These are phyloP conservation scores for Eurypyga helias DNA, from an alignment of 2,113 vertebrate genomes.

Conservation along the genomic window DNA sequence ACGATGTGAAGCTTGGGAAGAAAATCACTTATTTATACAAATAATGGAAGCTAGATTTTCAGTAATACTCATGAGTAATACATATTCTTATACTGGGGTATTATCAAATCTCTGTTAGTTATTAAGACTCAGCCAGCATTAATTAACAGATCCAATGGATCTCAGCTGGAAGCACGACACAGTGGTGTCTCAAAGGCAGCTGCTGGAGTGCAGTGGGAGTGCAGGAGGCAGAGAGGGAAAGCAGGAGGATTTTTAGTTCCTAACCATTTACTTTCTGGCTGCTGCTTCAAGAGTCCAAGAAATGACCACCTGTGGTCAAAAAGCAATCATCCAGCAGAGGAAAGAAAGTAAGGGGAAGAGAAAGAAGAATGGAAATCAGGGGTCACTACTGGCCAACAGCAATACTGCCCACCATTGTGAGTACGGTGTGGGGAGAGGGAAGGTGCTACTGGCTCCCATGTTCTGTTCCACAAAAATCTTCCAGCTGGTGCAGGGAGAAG, in stretches of 20 bases:
- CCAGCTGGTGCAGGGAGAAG: background rate
- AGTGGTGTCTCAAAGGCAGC: background rate
- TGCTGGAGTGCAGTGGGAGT: background rate
- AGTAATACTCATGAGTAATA: background rate
- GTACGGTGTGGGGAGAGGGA: background rate
- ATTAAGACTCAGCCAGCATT: background rate
- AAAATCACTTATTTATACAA: background rate
- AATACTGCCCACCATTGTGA: background rate
- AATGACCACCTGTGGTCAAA: background rate
- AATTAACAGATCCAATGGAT: background rate
- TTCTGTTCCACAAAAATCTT: background rate
- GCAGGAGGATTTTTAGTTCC: background rate
- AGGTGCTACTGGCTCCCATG: background rate
- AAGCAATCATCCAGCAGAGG: background rate
- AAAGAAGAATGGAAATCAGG: background rate
- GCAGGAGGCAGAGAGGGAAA: background rate
- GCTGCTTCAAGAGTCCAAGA: background rate
- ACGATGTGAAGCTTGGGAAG: background rate
- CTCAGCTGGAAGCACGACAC: background rate
- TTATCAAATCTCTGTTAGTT: background rate
- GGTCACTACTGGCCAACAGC: background rate
- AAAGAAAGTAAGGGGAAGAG: background rate
- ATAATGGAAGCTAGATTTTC: background rate
- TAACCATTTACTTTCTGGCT: background rate
- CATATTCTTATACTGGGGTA: background rate